These are phyloP conservation scores for Harmothoe impar DNA, from an alignment of 2,888 invertebrate species.

Conservation along the genomic window DNA sequence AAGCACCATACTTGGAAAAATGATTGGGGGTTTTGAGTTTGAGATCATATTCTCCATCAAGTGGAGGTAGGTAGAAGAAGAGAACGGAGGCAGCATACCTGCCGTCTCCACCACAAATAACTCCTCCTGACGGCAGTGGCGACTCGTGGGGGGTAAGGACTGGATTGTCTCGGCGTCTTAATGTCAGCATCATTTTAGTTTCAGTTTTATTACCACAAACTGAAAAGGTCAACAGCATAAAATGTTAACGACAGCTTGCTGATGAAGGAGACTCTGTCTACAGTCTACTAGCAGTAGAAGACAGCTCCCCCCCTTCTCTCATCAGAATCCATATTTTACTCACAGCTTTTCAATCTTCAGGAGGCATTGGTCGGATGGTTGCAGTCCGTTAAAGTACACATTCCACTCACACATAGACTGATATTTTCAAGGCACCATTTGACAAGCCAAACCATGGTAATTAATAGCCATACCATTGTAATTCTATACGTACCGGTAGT, in stretches of 20 bases:
- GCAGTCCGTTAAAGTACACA: neutral
- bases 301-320: too few relatives aligned
- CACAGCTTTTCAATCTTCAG: neutral
- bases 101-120: neutral
- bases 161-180: neutral
- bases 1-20: too few relatives aligned
- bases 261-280: neutral
- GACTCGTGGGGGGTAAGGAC: neutral
- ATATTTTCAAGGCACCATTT: too few relatives aligned
- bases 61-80: too few relatives aligned
- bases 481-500: too few relatives aligned
- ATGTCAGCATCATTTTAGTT: constrained; percentile 34
- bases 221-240: constrained; percentile 35
- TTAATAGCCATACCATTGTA: too few relatives aligned
- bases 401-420: too few relatives aligned
- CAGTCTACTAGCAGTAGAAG: neutral
- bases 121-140: neutral
- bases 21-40: too few relatives aligned
- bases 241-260: constrained; percentile 29
- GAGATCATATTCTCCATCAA: too few relatives aligned
- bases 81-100: too few relatives aligned
- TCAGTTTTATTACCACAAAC: neutral
- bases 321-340: constrained; percentile 1
- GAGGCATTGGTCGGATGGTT: neutral
- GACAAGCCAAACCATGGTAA: too few relatives aligned